A percentile compares a stretch with the other conserved stretches of the same genome.
phyloP scores from a whole-genome alignment of 2,888 invertebrate genomes.

The Magallana nippona region DNA sequence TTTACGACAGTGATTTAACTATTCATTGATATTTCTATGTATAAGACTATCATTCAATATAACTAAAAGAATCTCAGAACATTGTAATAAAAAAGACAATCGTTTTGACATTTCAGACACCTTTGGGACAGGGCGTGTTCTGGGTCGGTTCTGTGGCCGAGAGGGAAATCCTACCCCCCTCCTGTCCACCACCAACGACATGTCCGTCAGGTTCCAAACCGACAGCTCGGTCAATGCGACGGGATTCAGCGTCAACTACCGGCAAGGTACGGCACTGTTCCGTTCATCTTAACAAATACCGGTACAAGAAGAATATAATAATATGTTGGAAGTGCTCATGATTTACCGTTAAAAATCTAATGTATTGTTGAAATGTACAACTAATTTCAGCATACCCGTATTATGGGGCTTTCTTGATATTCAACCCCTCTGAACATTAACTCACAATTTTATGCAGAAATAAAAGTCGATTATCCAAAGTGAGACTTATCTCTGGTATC shows the following conservation, averaged over 20 bases:
- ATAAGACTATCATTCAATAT: background rate
- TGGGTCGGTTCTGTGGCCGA: conserved; percentile 70
- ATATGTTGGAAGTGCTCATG: too few relatives aligned
- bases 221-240: conserved; percentile 84
- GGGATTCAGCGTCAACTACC: conserved; percentile 85
- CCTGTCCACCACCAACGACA: conserved; percentile 85
- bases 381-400: background rate
- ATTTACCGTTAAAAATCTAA: too few relatives aligned
- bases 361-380: background rate
- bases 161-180: conserved; percentile 77
- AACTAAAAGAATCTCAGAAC: background rate
- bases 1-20: too few relatives aligned
- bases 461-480: too few relatives aligned
- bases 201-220: conserved; percentile 83
- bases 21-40: too few relatives aligned
- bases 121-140: conserved; percentile 18
- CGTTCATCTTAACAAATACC: too few relatives aligned
- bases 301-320: too few relatives aligned
- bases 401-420: background rate
- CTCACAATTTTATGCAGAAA: too few relatives aligned
- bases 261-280: conserved; percentile 80
- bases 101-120: background rate
- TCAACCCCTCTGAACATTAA: too few relatives aligned
- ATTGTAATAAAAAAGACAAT: background rate
- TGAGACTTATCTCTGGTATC: too few relatives aligned